A percentile compares a stretch with the other conserved stretches of the same genome.
Conservation (phyloP, 2,797 vertebrate genomes). For the Lacerta viridis region DNA sequence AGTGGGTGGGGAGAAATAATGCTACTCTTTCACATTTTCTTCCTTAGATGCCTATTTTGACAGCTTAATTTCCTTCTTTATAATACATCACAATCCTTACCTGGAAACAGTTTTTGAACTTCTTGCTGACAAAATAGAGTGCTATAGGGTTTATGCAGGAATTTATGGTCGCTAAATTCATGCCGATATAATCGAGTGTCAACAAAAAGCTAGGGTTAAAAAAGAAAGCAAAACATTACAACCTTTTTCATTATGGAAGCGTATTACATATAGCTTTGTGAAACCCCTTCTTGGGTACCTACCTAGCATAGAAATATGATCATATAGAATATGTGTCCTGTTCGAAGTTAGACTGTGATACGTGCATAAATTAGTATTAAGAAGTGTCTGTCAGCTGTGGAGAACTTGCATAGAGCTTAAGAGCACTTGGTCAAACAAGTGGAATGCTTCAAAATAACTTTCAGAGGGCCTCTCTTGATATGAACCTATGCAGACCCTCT, state of each 20-base stretch:
- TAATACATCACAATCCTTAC: constrained; percentile 77
- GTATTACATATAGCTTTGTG: not conserved
- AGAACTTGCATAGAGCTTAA: not conserved
- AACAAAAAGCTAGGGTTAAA: constrained; percentile 88
- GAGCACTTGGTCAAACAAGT: not conserved
- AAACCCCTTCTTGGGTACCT: not conserved
- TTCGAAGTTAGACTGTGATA: not conserved
- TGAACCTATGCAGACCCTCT: not conserved
- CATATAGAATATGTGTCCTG: not conserved
- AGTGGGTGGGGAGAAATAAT: constrained; percentile 39
- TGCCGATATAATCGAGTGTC: constrained; percentile 91
- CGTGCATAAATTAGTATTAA: not conserved
- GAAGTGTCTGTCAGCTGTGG: constrained; percentile 9
- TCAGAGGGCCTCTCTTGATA: no score
- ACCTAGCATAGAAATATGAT: not conserved
- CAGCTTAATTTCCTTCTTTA: not conserved
- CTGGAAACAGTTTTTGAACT: constrained; percentile 99
- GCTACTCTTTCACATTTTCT: constrained; percentile 34
- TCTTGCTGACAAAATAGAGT: constrained; percentile 99
- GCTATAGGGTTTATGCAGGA: constrained; percentile 99
- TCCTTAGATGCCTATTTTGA: not conserved
- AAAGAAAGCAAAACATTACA: constrained; percentile 60
- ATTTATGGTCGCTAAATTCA: constrained; percentile 95
- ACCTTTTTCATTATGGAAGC: not conserved
- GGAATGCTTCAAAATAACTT: not conserved